phyloP scores from a whole-genome alignment of 2,888 invertebrate species.

The Nephrocerus scutellatus region DNA sequence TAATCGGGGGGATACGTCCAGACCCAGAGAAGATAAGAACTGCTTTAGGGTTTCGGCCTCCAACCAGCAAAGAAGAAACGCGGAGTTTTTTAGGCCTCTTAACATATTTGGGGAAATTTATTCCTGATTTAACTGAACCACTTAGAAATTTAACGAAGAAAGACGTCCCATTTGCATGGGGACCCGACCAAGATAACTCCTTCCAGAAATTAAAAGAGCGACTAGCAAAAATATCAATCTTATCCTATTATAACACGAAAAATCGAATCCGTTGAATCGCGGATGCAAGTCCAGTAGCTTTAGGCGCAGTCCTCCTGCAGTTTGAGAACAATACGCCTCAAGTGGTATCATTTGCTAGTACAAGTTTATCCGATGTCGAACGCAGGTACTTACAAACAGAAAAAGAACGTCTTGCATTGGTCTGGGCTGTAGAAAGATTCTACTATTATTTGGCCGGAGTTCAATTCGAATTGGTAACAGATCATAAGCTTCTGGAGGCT shows the following conservation, averaged over 20 bases:
- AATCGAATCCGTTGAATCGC: slow-evolving; percentile 18
- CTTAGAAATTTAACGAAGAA: slow-evolving; percentile 14
- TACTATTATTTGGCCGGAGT: slow-evolving; percentile 20
- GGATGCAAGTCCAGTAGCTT: slow-evolving; percentile 19
- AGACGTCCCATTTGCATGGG: slow-evolving; percentile 18
- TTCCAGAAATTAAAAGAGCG: slow-evolving; percentile 15
- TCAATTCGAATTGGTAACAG: slow-evolving; percentile 19
- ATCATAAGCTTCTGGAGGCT: slow-evolving; percentile 17
- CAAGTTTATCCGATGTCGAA: slow-evolving; percentile 19
- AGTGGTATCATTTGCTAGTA: slow-evolving; percentile 20
- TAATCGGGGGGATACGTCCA: slow-evolving; percentile 17
- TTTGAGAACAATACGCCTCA: slow-evolving; percentile 18
- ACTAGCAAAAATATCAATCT: slow-evolving; percentile 16
- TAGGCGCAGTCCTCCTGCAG: slow-evolving; percentile 21
- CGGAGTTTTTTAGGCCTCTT: slow-evolving; percentile 18
- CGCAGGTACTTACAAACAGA: slow-evolving; percentile 20
- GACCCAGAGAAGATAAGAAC: slow-evolving; percentile 20
- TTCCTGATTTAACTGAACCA: slow-evolving; percentile 19
- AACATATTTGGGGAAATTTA: slow-evolving; percentile 19
- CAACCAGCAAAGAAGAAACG: slow-evolving; percentile 15
- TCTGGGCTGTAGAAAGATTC: slow-evolving; percentile 21
- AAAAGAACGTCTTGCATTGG: slow-evolving; percentile 20
- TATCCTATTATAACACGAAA: slow-evolving; percentile 17
- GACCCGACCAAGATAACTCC: slow-evolving; percentile 8
- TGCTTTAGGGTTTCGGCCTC: slow-evolving; percentile 14